Evolutionary conservation across 2,113 vertebrate genomes (phyloP).

Genomic region (Capreolus pygargus): DNA sequence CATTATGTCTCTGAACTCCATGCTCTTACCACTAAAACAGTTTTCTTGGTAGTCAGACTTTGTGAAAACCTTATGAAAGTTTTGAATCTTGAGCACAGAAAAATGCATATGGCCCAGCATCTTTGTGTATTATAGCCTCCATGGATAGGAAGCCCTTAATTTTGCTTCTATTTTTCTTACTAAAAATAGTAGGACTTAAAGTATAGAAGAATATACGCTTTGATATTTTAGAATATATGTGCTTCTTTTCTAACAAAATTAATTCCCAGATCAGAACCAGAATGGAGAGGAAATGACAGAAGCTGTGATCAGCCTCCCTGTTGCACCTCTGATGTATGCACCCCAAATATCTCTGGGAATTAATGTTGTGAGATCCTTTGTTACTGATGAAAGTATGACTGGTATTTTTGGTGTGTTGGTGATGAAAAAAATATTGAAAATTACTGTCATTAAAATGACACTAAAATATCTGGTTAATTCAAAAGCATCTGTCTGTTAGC

Average conservation of each 20-base stretch:
- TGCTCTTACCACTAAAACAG: neutral
- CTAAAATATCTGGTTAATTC: neutral
- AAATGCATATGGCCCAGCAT: neutral
- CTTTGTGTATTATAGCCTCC: neutral
- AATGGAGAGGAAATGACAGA: neutral
- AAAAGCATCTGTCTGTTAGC: neutral
- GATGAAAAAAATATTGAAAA: neutral
- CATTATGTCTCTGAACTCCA: neutral
- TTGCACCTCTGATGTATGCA: neutral
- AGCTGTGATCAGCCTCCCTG: neutral
- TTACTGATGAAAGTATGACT: neutral
- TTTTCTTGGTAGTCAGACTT: neutral
- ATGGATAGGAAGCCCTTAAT: neutral
- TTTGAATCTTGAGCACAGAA: neutral
- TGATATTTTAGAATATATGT: neutral
- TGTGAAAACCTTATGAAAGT: neutral
- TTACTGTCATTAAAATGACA: neutral
- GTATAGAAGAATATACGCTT: neutral
- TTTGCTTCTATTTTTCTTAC: neutral
- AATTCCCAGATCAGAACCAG: neutral
- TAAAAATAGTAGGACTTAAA: neutral
- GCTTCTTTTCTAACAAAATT: neutral
- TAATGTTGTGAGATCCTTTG: neutral
- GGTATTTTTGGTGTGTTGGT: neutral
- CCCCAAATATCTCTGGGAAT: neutral